Evolutionary conservation across 1,140 invertebrate species (phyloP), one percentile per base, ranked within the genome.

Genomic region (Drosophila suzukii): DNA sequence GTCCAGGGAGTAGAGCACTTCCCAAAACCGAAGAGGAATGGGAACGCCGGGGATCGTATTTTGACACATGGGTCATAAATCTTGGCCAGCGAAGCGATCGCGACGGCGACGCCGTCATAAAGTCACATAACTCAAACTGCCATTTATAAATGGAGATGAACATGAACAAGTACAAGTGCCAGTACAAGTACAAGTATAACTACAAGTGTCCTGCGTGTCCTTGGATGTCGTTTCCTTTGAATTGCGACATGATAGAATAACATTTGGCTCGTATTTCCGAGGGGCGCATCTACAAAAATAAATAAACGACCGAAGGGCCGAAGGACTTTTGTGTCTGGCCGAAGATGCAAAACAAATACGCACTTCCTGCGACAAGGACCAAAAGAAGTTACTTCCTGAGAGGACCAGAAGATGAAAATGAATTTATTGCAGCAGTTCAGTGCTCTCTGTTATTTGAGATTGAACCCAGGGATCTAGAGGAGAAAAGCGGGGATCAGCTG

Each of bases 191-290:
- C 54, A 70, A 36, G 43, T 13, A 56, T 8, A 20, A 34, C 55
- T 75, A 76, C 78, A 81, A 81, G 75, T 83, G 80, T 54, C 41
- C 55, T 53, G 39, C 38, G 62, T 49, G 53, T 62, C 65, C 47
- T 60, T 67, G 32, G 46, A 66, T 58, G 65, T 71, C 54, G 71
- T 78, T 88, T 90, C 74, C 78, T 44, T 75, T 84, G 84, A 88
- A 88, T 83, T 89, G 84, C 84, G 80, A 89, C 84, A 78, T 68
- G 83, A 88, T 83, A 88, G 81, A 89, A 89, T 82, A 91, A 90
- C 86, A 90, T 91, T 63, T 55, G 73, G 70, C 75, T 91, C 90
- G 56, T 51, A 88, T 91, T 91, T 88, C 90, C 62, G 5, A n/a
- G 15, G 57, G 55, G 68, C 51, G 65, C 65, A 71, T 71, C 67